Evolutionary conservation across 1,140 invertebrate species (phyloP).

Genomic region (Drosophila busckii): DNA sequence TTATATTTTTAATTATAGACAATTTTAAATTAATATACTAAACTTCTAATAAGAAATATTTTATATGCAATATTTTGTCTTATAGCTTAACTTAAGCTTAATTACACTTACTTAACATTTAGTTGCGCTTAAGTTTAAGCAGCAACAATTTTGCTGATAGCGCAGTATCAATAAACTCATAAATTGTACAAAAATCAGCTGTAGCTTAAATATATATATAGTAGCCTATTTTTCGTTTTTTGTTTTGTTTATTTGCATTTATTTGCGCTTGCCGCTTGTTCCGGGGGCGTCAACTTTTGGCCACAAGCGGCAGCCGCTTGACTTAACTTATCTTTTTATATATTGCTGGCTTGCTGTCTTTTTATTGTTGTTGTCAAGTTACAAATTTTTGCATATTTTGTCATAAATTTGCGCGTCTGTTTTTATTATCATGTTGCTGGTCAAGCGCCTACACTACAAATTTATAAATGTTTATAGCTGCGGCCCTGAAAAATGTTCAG

Average conservation of each 20-base stretch:
- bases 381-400: constrained; percentile 44
- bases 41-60: too few relatives aligned
- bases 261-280: constrained; percentile 11
- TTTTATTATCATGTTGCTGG: too few relatives aligned
- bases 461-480: too few relatives aligned
- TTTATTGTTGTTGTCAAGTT: constrained; percentile 38
- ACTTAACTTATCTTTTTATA: not conserved
- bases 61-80: too few relatives aligned
- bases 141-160: constrained; percentile 27
- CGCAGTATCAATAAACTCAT: constrained; percentile 40
- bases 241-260: constrained; percentile 19
- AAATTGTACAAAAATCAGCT: constrained; percentile 18
- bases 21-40: too few relatives aligned
- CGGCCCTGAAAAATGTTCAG: too few relatives aligned
- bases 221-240: constrained; percentile 12
- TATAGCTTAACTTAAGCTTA: too few relatives aligned
- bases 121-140: not conserved
- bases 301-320: constrained; percentile 5
- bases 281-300: constrained; percentile 29
- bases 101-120: not conserved
- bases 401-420: constrained; percentile 31
- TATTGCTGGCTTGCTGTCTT: not conserved
- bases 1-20: too few relatives aligned
- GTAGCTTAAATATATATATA: constrained; percentile 2
- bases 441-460: too few relatives aligned